phyloP scores from a whole-genome alignment of 2,888 invertebrate genomes.

The Sthenelais limicola region DNA sequence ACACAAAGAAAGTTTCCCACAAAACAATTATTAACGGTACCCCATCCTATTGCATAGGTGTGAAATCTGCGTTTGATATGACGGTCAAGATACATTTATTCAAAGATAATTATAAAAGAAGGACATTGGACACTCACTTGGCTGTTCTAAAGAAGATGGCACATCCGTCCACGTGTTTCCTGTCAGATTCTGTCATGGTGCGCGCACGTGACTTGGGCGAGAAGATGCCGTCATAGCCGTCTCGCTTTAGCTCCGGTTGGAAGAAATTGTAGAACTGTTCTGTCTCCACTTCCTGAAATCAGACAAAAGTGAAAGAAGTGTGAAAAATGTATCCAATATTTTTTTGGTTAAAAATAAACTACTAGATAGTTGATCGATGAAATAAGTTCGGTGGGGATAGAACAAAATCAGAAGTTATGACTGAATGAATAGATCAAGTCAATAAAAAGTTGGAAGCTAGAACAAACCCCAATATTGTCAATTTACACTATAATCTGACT shows the following conservation, averaged over 20 bases:
- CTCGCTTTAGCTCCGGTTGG: conserved; percentile 91
- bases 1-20: background rate
- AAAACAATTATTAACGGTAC: background rate
- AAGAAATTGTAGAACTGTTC: conserved; percentile 99
- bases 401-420: too few species aligned
- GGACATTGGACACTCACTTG: conserved; percentile 73
- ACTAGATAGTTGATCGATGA: background rate
- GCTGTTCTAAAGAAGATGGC: conserved; percentile 90
- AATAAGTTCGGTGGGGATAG: too few species aligned
- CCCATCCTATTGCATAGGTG: too few species aligned
- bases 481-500: too few species aligned
- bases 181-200: conserved; percentile 96
- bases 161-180: conserved; percentile 99
- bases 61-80: background rate
- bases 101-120: background rate
- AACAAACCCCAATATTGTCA: too few species aligned
- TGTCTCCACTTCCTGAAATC: conserved; percentile 94
- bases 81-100: background rate
- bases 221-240: conserved; percentile 92
- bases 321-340: background rate
- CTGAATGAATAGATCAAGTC: too few species aligned
- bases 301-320: conserved; percentile 1
- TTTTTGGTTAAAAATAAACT: background rate
- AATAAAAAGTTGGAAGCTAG: too few species aligned
- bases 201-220: conserved; percentile 98